These are phyloP conservation scores for Trachelus troglodyta DNA, from an alignment of 2,888 invertebrate species.

Conservation along the genomic window DNA sequence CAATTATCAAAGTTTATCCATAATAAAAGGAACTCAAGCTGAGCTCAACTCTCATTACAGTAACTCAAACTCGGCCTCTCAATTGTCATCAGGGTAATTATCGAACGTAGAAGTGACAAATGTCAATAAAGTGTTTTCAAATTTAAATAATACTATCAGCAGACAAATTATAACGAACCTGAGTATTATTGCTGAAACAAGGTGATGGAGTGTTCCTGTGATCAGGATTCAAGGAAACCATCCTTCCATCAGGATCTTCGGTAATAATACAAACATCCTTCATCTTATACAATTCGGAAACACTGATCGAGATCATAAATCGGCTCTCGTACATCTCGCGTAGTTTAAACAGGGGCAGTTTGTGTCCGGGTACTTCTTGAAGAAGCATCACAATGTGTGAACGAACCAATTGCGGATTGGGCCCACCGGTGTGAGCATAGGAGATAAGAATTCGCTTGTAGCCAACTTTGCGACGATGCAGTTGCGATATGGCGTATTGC, in stretches of 20 bases:
- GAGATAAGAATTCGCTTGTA: constrained; percentile 84
- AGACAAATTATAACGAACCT: constrained; percentile 37
- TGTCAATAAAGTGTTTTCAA: not conserved
- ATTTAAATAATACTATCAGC: not conserved
- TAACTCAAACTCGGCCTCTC: constrained; percentile 60
- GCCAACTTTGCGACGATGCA: constrained; percentile 86
- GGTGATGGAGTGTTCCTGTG: constrained; percentile 72
- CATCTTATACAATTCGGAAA: constrained; percentile 79
- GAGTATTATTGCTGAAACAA: constrained; percentile 55
- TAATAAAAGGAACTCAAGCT: constrained; percentile 42
- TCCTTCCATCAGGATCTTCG: constrained; percentile 77
- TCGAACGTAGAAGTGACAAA: constrained; percentile 2
- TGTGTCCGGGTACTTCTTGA: constrained; percentile 79
- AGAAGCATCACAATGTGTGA: constrained; percentile 80
- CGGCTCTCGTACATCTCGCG: constrained; percentile 86
- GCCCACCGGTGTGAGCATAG: constrained; percentile 74
- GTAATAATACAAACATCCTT: constrained; percentile 82
- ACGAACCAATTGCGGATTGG: constrained; percentile 74
- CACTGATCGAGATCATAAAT: constrained; percentile 79
- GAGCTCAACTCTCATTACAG: constrained; percentile 49
- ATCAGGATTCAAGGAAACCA: constrained; percentile 76
- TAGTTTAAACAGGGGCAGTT: constrained; percentile 83
- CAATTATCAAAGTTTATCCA: constrained; percentile 50
- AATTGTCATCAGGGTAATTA: constrained; percentile 42
- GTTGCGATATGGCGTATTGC: constrained; percentile 81